A percentile compares a stretch with the other conserved stretches of the same genome.
phyloP scores from a whole-genome alignment of 2,113 vertebrate species.

The Lucifuga dentata region DNA sequence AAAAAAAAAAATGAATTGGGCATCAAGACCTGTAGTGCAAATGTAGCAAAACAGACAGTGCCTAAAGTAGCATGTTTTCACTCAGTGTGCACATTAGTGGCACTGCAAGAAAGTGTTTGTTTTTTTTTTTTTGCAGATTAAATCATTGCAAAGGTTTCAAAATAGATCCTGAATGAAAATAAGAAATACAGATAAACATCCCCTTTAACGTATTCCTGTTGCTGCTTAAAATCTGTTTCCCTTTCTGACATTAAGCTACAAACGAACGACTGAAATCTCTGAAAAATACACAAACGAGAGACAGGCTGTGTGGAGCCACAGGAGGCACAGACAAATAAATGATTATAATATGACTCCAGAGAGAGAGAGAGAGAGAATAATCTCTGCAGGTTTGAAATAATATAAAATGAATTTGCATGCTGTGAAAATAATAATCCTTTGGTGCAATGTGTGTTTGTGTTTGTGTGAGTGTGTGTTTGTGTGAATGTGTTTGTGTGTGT shows the following conservation, averaged over 20 bases:
- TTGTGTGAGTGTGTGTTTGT: too few relatives aligned
- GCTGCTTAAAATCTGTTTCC: conserved; percentile 1
- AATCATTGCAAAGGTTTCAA: too few relatives aligned
- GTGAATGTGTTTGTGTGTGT: too few relatives aligned
- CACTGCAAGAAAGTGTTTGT: too few relatives aligned
- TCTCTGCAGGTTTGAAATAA: not conserved
- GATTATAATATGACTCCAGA: conserved; percentile 12
- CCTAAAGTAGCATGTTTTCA: too few relatives aligned
- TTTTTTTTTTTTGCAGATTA: too few relatives aligned
- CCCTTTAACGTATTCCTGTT: not conserved
- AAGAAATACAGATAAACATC: too few relatives aligned
- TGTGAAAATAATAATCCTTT: not conserved
- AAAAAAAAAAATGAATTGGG: too few relatives aligned
- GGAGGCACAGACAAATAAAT: conserved; percentile 24
- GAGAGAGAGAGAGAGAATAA: conserved; percentile 7
- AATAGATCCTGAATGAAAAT: too few relatives aligned
- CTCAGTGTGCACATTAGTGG: too few relatives aligned
- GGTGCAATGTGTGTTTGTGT: conserved; percentile 27
- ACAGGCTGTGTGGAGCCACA: conserved; percentile 19
- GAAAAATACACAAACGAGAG: conserved; percentile 23
- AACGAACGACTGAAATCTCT: conserved; percentile 17
- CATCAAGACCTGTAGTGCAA: too few relatives aligned
- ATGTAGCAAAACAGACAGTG: too few relatives aligned
- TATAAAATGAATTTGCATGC: not conserved
- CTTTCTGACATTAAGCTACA: conserved; percentile 12